Conservation (phyloP, 2,888 invertebrate species). For the Epinotia brunnichana region DNA sequence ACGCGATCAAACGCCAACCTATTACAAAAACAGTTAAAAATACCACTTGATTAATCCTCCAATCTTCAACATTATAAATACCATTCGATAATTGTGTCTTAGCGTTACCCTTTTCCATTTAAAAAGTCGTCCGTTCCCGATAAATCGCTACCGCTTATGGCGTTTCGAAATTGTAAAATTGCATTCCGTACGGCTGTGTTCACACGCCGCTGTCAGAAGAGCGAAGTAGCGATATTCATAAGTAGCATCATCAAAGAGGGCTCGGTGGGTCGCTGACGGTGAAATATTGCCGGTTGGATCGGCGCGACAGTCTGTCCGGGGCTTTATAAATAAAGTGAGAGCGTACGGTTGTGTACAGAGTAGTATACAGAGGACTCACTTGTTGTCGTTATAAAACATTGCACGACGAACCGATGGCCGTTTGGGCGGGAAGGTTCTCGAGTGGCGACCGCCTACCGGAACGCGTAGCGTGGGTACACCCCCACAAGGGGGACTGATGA, state of each 20-base stretch:
- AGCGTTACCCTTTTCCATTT: slow-evolving; percentile 15
- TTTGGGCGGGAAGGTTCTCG: no score
- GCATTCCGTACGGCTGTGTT: slow-evolving; percentile 54
- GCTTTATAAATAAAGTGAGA: slow-evolving; percentile 78
- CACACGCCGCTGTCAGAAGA: slow-evolving; percentile 59
- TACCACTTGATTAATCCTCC: slow-evolving; percentile 49
- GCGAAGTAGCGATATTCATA: slow-evolving; percentile 72
- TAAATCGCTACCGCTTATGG: background rate
- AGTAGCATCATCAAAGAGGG: slow-evolving; percentile 75
- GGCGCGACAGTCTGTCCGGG: slow-evolving; percentile 71
- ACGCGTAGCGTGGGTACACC: no score
- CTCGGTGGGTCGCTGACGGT: slow-evolving; percentile 69
- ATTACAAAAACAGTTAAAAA: slow-evolving; percentile 37
- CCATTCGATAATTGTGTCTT: slow-evolving; percentile 46
- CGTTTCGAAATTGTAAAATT: slow-evolving; percentile 4
- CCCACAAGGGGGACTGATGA: no score
- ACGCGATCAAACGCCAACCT: slow-evolving; percentile 1
- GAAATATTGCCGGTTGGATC: slow-evolving; percentile 78
- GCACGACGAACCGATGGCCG: no score
- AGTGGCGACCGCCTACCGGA: no score
- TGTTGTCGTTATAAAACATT: no score
- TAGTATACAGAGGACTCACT: background rate
- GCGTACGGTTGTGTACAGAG: slow-evolving; percentile 61
- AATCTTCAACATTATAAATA: slow-evolving; percentile 44
- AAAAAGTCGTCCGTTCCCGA: background rate